These are phyloP conservation scores for Hedya salicella DNA, from an alignment of 2,888 invertebrate genomes.

Conservation along the genomic window DNA sequence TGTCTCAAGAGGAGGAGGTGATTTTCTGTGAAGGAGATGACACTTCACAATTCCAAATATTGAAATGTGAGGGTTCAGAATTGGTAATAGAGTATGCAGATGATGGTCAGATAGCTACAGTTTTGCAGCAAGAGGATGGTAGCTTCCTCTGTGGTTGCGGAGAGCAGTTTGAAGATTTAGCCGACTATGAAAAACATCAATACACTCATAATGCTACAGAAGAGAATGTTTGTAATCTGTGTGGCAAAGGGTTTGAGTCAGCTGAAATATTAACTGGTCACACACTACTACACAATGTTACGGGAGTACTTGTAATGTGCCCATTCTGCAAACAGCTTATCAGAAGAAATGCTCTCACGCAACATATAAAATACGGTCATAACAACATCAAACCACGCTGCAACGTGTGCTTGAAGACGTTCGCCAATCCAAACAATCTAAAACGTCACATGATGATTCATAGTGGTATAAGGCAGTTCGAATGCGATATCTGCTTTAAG, in stretches of 20 bases:
- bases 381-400: slow-evolving; percentile 77
- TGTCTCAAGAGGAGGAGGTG: slow-evolving; percentile 68
- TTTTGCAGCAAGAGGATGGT: slow-evolving; percentile 75
- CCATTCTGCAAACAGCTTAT: slow-evolving; percentile 75
- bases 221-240: slow-evolving; percentile 73
- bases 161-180: slow-evolving; percentile 71
- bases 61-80: slow-evolving; percentile 78
- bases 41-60: slow-evolving; percentile 72
- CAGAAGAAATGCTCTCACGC: slow-evolving; percentile 71
- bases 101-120: slow-evolving; percentile 72
- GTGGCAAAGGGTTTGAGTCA: slow-evolving; percentile 80
- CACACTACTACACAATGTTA: slow-evolving; percentile 72
- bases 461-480: slow-evolving; percentile 73
- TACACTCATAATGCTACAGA: slow-evolving; percentile 71
- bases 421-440: slow-evolving; percentile 79
- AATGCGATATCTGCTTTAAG: slow-evolving; percentile 78
- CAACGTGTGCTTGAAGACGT: slow-evolving; percentile 73
- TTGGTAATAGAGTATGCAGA: slow-evolving; percentile 79
- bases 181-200: slow-evolving; percentile 76
- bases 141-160: slow-evolving; percentile 79
- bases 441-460: slow-evolving; percentile 83
- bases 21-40: slow-evolving; percentile 79
- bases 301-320: slow-evolving; percentile 67
- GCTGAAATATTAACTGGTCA: slow-evolving; percentile 77
- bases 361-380: slow-evolving; percentile 79